These are phyloP conservation scores for Dasypus novemcinctus DNA, from an alignment of 2,113 vertebrate species.

Conservation along the genomic window DNA sequence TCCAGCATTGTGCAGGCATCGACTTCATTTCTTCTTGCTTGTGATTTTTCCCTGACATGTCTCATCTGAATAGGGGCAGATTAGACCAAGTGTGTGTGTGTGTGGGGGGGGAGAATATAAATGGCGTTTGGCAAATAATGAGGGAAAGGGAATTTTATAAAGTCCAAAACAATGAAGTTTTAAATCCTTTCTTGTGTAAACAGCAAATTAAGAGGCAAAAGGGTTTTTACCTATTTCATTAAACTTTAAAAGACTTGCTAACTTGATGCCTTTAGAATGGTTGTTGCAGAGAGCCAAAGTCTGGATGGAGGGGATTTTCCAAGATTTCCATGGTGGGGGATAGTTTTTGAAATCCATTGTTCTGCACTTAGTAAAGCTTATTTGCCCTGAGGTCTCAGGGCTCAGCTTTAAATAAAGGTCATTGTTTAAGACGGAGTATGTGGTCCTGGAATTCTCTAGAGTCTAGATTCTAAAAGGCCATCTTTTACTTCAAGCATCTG, in stretches of 20 bases:
- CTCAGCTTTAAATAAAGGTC: background rate
- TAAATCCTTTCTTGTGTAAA: background rate
- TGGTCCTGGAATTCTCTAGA: background rate
- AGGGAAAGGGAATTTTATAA: background rate
- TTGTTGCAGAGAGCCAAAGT: background rate
- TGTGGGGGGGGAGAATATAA: background rate
- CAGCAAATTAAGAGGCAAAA: background rate
- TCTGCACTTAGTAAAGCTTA: background rate
- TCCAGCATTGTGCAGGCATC: fast-evolving
- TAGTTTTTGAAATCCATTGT: background rate
- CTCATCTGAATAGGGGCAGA: background rate
- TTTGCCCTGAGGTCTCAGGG: background rate
- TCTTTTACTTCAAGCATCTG: background rate
- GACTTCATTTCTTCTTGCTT: background rate
- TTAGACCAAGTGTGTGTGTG: background rate
- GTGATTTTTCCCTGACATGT: background rate
- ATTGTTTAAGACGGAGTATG: fast-evolving
- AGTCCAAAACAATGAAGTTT: background rate
- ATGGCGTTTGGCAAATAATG: background rate
- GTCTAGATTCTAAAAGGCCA: background rate
- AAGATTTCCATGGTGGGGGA: fast-evolving
- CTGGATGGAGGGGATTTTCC: background rate
- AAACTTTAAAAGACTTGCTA: background rate
- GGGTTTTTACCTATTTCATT: background rate
- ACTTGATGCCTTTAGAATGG: background rate